Percentiles rank a stretch among this genome's conserved stretches.
Conservation (phyloP, 2,888 invertebrate species). For the Selenia dentaria region DNA sequence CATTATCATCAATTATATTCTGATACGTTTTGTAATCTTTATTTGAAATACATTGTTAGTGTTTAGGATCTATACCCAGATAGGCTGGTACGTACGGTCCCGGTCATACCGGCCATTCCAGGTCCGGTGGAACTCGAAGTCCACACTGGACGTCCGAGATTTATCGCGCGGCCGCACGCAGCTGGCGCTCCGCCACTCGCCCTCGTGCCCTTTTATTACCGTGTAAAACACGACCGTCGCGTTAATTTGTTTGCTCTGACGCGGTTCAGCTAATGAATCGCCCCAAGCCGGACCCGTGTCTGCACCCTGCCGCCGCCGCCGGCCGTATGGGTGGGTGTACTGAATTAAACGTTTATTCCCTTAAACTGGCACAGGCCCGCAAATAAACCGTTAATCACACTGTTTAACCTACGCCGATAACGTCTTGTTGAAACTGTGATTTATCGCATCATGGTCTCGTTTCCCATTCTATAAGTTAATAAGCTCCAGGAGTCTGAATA, state of each 20-base stretch:
- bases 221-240: constrained; percentile 76
- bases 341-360: constrained; percentile 76
- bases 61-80: too few relatives aligned
- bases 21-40: too few relatives aligned
- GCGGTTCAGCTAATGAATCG: constrained; percentile 81
- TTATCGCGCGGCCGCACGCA: constrained; percentile 72
- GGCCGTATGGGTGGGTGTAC: constrained; percentile 46
- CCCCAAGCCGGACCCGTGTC: constrained; percentile 75
- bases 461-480: constrained; percentile 5
- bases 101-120: constrained; percentile 8
- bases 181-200: constrained; percentile 70
- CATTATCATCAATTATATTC: too few relatives aligned
- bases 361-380: constrained; percentile 67
- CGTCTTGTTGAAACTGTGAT: constrained; percentile 40
- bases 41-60: too few relatives aligned
- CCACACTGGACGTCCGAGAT: constrained; percentile 53
- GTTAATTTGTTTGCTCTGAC: constrained; percentile 84
- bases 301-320: constrained; percentile 46
- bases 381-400: constrained; percentile 77
- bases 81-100: too few relatives aligned
- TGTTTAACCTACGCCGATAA: constrained; percentile 48
- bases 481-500: not conserved
- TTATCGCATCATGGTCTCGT: constrained; percentile 22
- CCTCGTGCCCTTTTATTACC: constrained; percentile 79
- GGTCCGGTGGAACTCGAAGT: constrained; percentile 27